These are phyloP conservation scores for Cyprinodon diabolis DNA, from an alignment of 2,797 vertebrate genomes.

Conservation along the genomic window DNA sequence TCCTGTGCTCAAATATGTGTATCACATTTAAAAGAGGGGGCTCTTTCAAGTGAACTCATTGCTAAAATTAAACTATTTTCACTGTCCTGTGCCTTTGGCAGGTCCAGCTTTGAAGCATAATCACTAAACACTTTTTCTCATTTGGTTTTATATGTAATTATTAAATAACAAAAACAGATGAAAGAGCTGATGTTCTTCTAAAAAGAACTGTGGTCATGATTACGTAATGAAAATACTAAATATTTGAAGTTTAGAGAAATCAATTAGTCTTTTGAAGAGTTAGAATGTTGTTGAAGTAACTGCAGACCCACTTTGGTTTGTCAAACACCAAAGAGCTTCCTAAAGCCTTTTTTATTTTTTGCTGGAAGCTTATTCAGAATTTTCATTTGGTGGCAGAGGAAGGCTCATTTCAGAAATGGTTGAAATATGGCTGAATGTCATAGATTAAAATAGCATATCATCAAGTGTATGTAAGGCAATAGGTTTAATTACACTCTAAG, in stretches of 20 bases:
- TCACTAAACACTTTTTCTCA: slow-evolving; percentile 28
- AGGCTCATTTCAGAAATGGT: neutral
- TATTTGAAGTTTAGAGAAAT: slow-evolving; percentile 13
- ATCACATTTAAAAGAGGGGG: slow-evolving; percentile 21
- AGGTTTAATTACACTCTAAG: neutral
- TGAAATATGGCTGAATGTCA: neutral
- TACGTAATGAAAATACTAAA: slow-evolving; percentile 12
- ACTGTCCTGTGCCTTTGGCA: slow-evolving; percentile 40
- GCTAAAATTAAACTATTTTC: slow-evolving; percentile 48
- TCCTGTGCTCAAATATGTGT: slow-evolving; percentile 28
- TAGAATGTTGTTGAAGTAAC: slow-evolving; percentile 1
- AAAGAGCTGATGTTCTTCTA: slow-evolving; percentile 13
- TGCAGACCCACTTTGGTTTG: neutral
- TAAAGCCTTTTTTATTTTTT: neutral
- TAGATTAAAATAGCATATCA: neutral
- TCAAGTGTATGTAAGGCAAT: neutral
- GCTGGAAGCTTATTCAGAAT: neutral
- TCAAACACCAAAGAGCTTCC: neutral
- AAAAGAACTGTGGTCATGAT: slow-evolving; percentile 16
- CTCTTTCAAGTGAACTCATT: slow-evolving; percentile 39
- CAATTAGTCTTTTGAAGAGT: slow-evolving; percentile 13
- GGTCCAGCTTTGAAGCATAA: slow-evolving; percentile 46
- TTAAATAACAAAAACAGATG: slow-evolving; percentile 40
- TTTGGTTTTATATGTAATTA: slow-evolving; percentile 49
- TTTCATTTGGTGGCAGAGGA: neutral